A percentile compares a stretch with the other conserved stretches of the same genome.
Conservation (phyloP, 2,113 vertebrate genomes). For the Oncorhynchus keta region DNA sequence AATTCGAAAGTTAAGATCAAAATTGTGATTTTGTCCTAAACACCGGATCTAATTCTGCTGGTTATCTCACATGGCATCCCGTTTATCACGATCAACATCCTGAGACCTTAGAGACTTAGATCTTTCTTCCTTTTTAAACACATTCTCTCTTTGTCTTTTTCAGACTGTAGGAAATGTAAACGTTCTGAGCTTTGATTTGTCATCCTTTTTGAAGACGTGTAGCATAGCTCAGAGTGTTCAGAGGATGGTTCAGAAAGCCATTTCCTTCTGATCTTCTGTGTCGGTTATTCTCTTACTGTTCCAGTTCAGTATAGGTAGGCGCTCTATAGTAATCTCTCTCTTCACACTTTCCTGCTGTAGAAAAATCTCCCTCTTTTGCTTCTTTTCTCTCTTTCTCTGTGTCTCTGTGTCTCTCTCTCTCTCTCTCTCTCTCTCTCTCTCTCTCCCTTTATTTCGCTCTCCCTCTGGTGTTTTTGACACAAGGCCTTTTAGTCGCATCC, state of each 20-base stretch:
- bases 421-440: neutral
- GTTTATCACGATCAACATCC: too few relatives aligned
- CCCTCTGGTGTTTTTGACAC: neutral
- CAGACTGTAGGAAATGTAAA: neutral
- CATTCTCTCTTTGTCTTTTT: neutral
- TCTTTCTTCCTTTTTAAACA: neutral
- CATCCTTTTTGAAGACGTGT: neutral
- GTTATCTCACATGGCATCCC: too few relatives aligned
- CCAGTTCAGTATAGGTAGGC: too few relatives aligned
- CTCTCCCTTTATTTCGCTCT: neutral
- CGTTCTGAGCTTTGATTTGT: neutral
- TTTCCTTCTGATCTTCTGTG: neutral
- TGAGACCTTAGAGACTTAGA: neutral
- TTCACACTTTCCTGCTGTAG: too few relatives aligned
- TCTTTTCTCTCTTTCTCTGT: neutral
- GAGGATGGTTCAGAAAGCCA: neutral
- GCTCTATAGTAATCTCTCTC: too few relatives aligned
- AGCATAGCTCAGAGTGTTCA: neutral
- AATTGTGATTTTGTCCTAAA: too few relatives aligned
- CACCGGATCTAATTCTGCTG: too few relatives aligned
- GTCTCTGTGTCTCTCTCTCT: constrained; percentile 24
- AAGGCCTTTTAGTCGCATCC: too few relatives aligned
- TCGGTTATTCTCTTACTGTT: neutral
- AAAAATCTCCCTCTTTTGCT: neutral
- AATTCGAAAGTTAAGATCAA: too few relatives aligned